Evolutionary conservation across 1,140 invertebrate species (phyloP), one percentile per base, ranked within the genome.

Genomic region (Papilio dardanus): DNA sequence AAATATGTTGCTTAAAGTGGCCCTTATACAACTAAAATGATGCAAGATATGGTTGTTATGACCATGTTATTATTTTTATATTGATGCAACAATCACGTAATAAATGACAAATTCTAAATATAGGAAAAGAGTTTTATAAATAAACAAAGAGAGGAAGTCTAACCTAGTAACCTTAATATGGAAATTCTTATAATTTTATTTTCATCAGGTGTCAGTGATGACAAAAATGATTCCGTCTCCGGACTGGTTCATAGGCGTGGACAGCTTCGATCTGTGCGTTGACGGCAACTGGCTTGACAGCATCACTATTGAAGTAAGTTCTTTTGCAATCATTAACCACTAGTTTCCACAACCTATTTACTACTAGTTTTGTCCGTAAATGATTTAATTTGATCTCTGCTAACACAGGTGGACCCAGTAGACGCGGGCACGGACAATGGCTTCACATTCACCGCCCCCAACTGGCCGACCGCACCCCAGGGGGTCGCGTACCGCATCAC

Each of bases 161-260:
- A n/a, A n/a, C n/a, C n/a, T n/a, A n/a, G n/a, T n/a, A n/a, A n/a
- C 0, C 10, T 37, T 12, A 12, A 12, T 37, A 37, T 37, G 10
- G 14, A 12, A 37, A 14, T 37, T 37, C 1, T 1, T 14, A 14
- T 12, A 37, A 37, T 37, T 68, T 69, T 67, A 21, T 74, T 68
- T 73, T 71, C 42, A 33, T 33, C 71, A 98, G 95, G 96, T 98
- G 69, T 98, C 97, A 35, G 94, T 98, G 83, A 97, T 98, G 94
- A 95, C 96, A 6, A 95, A 97, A 79, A 97, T 98, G 92, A 96
- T 98, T 77, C 99, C 99, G 16, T 99, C 98, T 37, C 90, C 99
- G 0, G 99, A 99, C 94, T 99, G 99, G 99, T 99, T 99, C 92
- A 96, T 99, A 54, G 99, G 99, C 62, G 95, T 99, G n/a, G 98